Conservation (phyloP, 2,797 vertebrate genomes). For the Ceryle rudis region DNA sequence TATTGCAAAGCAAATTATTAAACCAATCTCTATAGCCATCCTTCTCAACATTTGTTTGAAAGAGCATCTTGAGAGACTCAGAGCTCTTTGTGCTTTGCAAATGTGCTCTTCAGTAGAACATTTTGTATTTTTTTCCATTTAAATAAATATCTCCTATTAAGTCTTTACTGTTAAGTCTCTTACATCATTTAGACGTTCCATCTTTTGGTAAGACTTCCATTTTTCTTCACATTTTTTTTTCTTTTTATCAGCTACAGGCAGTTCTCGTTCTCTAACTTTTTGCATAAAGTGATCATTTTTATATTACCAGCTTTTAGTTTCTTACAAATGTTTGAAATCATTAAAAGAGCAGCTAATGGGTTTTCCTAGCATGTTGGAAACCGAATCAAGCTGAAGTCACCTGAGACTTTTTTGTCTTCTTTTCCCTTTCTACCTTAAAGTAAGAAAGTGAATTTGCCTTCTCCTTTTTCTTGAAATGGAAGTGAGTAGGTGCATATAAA, state of each 20-base stretch:
- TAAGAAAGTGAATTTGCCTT: not conserved
- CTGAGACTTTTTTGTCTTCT: constrained; percentile 28
- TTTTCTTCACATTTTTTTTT: constrained; percentile 54
- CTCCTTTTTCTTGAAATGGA: not conserved
- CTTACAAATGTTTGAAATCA: constrained; percentile 4
- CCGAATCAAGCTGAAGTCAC: not conserved
- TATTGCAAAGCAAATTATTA: constrained; percentile 67
- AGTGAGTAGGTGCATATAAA: constrained; percentile 32
- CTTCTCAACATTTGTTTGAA: constrained; percentile 75
- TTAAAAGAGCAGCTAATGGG: not conserved
- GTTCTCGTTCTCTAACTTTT: constrained; percentile 16
- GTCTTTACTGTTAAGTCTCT: constrained; percentile 60
- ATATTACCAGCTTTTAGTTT: constrained; percentile 1
- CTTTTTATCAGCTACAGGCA: not conserved
- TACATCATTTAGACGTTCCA: constrained; percentile 49
- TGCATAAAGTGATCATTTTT: constrained; percentile 26
- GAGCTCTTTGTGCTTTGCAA: constrained; percentile 68
- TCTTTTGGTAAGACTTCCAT: constrained; percentile 42
- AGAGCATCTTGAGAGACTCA: constrained; percentile 72
- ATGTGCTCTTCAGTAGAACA: constrained; percentile 72
- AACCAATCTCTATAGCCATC: constrained; percentile 64
- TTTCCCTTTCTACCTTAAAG: not conserved
- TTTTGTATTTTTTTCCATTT: constrained; percentile 74
- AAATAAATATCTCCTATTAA: constrained; percentile 75
- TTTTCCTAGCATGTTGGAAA: constrained; percentile 13